phyloP scores from a whole-genome alignment of 1,140 invertebrate genomes.

The Papilio polyxenes region DNA sequence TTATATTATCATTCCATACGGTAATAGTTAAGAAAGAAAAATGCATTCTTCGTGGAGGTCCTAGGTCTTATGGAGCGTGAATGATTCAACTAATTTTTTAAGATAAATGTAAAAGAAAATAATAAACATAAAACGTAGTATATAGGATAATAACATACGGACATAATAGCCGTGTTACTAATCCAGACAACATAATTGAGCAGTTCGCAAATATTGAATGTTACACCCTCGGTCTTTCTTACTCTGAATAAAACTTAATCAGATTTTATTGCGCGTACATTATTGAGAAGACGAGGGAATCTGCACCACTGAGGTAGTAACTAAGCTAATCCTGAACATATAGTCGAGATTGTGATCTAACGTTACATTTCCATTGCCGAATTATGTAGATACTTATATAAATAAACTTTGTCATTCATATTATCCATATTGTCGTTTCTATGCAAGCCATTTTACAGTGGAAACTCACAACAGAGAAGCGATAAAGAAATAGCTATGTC shows the following conservation, averaged over 20 bases:
- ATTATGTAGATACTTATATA: no score
- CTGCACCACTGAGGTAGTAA: neutral
- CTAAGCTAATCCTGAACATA: neutral
- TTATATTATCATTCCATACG: no score
- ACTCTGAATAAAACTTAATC: conserved; percentile 18
- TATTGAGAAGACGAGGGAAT: conserved; percentile 20
- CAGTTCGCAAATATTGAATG: conserved; percentile 14
- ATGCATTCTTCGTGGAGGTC: no score
- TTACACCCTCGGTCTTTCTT: neutral
- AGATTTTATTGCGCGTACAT: conserved; percentile 17
- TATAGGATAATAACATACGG: neutral
- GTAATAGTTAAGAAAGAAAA: no score
- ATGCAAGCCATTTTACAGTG: no score
- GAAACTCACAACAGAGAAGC: no score
- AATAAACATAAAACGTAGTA: neutral
- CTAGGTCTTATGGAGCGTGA: no score
- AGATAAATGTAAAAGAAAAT: no score
- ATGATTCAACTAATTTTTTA: no score
- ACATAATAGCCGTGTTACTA: neutral
- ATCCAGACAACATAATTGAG: neutral
- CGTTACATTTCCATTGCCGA: no score
- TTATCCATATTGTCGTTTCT: no score
- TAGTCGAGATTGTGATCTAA: neutral
- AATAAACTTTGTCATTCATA: no score
- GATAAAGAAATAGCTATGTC: neutral